Conservation (phyloP, 2,797 vertebrate species). For the Poecilia wingei region DNA sequence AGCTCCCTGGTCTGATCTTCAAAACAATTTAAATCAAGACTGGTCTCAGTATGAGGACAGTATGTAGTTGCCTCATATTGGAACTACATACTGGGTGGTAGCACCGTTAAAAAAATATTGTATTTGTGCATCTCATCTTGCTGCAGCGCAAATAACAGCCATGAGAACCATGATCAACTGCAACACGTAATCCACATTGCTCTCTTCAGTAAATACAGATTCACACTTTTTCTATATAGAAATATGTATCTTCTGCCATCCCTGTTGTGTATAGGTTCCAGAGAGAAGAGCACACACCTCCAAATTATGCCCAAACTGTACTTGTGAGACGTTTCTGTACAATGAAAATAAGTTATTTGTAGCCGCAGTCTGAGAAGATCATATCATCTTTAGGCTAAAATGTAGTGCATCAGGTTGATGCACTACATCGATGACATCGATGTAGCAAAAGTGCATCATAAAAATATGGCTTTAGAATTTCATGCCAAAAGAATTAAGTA, state of each 20-base stretch:
- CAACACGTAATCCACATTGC: not conserved
- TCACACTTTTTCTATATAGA: too few relatives aligned
- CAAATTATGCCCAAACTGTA: too few relatives aligned
- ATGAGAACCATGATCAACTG: not conserved
- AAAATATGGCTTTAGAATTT: not conserved
- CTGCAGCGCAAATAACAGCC: not conserved
- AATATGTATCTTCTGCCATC: too few relatives aligned
- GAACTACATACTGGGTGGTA: not conserved
- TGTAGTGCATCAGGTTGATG: not conserved
- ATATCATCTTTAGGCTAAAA: not conserved
- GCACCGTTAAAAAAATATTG: not conserved
- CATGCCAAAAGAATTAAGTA: not conserved
- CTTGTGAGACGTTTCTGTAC: too few relatives aligned
- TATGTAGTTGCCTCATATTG: not conserved
- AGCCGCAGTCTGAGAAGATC: not conserved
- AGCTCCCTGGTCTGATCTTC: too few relatives aligned
- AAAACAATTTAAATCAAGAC: too few relatives aligned
- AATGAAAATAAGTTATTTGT: too few relatives aligned
- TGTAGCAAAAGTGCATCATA: not conserved
- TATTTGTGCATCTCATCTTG: not conserved
- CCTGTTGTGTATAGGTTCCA: too few relatives aligned
- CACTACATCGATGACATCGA: too few relatives aligned
- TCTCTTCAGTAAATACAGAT: not conserved
- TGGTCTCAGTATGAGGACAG: too few relatives aligned
- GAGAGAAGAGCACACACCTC: too few relatives aligned